A percentile compares a stretch with the other conserved stretches of the same genome.
Evolutionary conservation across 2,797 vertebrate species (phyloP).

Genomic region (Notoglanidium macrostoma): DNA sequence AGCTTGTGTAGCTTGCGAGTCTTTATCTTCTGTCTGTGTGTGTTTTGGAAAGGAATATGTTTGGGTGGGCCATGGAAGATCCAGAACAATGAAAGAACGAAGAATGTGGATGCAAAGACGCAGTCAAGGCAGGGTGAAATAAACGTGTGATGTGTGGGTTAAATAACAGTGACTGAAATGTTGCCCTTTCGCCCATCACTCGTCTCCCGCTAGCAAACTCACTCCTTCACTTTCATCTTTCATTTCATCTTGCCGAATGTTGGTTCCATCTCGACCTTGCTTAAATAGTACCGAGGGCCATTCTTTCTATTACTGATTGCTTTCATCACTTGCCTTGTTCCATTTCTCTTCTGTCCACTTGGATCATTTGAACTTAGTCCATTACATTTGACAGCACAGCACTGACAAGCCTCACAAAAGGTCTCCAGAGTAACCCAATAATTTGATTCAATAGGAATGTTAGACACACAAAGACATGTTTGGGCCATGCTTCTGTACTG

Average conservation of each 20-base stretch:
- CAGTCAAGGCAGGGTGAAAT: conserved; percentile 55
- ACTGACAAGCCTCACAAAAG: background rate
- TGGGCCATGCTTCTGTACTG: background rate
- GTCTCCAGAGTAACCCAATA: background rate
- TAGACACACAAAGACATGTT: conserved; percentile 16
- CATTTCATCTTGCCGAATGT: conserved; percentile 13
- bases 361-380: conserved; percentile 12
- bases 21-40: conserved; percentile 24
- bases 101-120: background rate
- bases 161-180: conserved; percentile 75
- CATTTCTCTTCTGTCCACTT: conserved; percentile 13
- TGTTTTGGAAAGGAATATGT: background rate
- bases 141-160: conserved; percentile 63
- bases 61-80: no score
- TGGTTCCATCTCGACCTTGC: conserved; percentile 6
- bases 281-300: conserved; percentile 24
- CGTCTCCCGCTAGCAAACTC: conserved; percentile 50
- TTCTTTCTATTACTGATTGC: conserved; percentile 23
- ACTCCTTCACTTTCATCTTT: conserved; percentile 21
- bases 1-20: conserved; percentile 40
- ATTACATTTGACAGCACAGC: conserved; percentile 10
- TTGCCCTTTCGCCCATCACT: conserved; percentile 68
- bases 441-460: background rate
- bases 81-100: background rate
- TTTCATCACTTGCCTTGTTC: conserved; percentile 32